Conservation (phyloP, 1,140 invertebrate species). For the Pentalonia nigronervosa region DNA sequence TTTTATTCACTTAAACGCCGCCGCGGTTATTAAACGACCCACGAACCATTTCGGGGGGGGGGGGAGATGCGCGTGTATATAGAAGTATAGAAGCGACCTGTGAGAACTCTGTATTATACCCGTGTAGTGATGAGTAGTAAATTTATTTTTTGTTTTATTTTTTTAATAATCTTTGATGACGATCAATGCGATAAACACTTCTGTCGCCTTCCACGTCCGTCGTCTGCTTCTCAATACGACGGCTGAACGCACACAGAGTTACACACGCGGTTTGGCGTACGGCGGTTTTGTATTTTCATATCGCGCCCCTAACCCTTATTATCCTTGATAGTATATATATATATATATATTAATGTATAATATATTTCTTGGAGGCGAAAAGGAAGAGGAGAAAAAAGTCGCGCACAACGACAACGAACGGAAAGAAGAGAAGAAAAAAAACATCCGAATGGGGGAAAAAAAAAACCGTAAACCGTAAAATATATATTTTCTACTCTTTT, state of each 20-base stretch:
- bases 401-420: background rate
- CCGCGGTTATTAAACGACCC: slow-evolving; percentile 36
- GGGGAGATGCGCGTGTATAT: background rate
- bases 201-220: background rate
- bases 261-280: background rate
- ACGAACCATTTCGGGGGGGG: background rate
- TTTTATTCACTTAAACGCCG: background rate
- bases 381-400: background rate
- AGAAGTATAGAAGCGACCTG: background rate
- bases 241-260: background rate
- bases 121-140: background rate
- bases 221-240: background rate
- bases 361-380: background rate
- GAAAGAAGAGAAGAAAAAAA: background rate
- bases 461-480: slow-evolving; percentile 15
- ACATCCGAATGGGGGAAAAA: background rate
- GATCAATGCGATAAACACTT: slow-evolving; percentile 3
- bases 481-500: background rate
- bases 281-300: background rate
- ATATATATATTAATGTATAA: slow-evolving; percentile 2
- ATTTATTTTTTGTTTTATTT: slow-evolving; percentile 11
- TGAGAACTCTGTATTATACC: background rate
- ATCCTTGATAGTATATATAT: background rate
- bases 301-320: background rate
- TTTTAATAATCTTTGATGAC: background rate